Evolutionary conservation across 2,888 invertebrate species (phyloP).

Genomic region (Scelioninae gen. 2): DNA sequence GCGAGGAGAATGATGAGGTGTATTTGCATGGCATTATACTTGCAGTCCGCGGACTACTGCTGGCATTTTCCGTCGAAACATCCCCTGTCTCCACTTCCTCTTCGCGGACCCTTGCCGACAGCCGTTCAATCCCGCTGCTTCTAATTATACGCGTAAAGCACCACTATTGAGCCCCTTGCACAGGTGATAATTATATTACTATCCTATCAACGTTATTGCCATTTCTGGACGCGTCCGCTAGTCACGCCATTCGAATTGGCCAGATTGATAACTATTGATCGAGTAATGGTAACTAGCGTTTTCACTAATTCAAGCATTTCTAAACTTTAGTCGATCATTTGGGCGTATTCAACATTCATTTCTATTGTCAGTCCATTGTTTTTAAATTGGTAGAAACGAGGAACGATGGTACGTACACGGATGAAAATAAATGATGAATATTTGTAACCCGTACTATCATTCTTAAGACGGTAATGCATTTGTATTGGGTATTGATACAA

Average conservation of each 20-base stretch:
- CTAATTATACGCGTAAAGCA: conserved; percentile 72
- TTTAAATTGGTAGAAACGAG: no score
- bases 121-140: conserved; percentile 68
- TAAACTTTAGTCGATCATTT: no score
- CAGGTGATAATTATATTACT: conserved; percentile 74
- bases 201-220: conserved; percentile 74
- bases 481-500: no score
- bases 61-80: conserved; percentile 38
- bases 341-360: no score
- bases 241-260: conserved; percentile 69
- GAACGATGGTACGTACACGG: no score
- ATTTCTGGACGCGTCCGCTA: conserved; percentile 69
- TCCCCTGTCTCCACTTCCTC: conserved; percentile 50
- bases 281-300: conserved; percentile 46
- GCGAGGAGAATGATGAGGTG: conserved; percentile 71
- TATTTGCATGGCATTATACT: conserved; percentile 74
- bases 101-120: conserved; percentile 59
- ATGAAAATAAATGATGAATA: no score
- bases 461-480: no score
- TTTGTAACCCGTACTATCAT: no score
- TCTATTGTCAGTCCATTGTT: no score
- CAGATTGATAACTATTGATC: conserved; percentile 62
- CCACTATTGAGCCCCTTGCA: conserved; percentile 69
- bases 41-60: conserved; percentile 61
- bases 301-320: conserved; percentile 40